Evolutionary conservation across 2,888 invertebrate species (phyloP).

Genomic region (Tipula helvola): DNA sequence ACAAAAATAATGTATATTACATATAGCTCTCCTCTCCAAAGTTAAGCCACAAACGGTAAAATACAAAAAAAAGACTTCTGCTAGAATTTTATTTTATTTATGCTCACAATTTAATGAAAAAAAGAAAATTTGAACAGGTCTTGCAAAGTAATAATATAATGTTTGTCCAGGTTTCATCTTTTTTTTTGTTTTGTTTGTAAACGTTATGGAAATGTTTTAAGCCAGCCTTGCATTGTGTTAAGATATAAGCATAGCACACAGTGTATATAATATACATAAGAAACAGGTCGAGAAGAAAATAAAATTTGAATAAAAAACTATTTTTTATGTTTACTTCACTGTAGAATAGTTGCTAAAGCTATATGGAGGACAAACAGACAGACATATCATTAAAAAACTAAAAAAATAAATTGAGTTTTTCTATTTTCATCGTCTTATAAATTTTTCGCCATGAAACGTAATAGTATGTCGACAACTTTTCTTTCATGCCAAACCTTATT

Average conservation of each 20-base stretch:
- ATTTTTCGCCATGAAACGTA: not conserved
- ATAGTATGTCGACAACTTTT: not conserved
- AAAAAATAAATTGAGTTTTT: not conserved
- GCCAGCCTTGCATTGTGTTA: not conserved
- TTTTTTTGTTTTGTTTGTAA: too few relatives aligned
- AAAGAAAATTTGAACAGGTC: not conserved
- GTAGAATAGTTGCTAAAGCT: not conserved
- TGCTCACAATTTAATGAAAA: not conserved
- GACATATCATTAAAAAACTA: not conserved
- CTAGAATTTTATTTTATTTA: not conserved
- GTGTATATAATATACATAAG: too few relatives aligned
- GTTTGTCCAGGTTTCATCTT: not conserved
- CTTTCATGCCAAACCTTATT: not conserved
- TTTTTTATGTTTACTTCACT: not conserved
- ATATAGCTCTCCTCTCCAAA: not conserved
- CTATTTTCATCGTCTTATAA: not conserved
- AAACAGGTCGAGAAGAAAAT: not conserved
- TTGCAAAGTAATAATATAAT: not conserved
- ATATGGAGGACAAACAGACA: not conserved
- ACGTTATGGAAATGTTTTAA: not conserved
- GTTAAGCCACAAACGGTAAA: not conserved
- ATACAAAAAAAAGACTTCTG: too few relatives aligned
- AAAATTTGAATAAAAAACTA: not conserved
- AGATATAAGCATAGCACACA: not conserved
- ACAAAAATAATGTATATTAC: not conserved